phyloP scores from a whole-genome alignment of 2,113 vertebrate species.

The Chamaetylas fuelleborni region DNA sequence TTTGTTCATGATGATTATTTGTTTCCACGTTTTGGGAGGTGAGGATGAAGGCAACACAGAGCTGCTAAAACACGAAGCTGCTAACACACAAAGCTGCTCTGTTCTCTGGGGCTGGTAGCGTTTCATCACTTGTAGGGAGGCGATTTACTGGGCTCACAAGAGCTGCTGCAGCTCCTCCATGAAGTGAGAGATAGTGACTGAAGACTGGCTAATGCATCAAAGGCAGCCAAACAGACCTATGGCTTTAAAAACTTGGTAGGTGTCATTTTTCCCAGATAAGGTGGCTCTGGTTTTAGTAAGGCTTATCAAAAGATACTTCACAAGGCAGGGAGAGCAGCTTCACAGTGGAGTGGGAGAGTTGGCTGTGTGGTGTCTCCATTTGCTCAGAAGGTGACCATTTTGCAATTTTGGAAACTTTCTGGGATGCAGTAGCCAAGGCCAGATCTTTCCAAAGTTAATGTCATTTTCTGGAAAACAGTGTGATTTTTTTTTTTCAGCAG shows the following conservation, averaged over 20 bases:
- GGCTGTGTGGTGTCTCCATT: background rate
- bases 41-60: background rate
- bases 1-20: background rate
- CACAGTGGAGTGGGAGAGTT: background rate
- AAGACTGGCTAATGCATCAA: slow-evolving; percentile 6
- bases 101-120: background rate
- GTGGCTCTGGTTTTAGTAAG: slow-evolving; percentile 27
- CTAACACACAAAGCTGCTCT: background rate
- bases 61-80: background rate
- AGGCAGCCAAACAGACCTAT: background rate
- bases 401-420: slow-evolving; percentile 57
- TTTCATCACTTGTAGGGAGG: background rate
- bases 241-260: slow-evolving; percentile 24
- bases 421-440: background rate
- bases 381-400: slow-evolving; percentile 22
- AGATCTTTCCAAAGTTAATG: background rate
- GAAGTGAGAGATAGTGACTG: background rate
- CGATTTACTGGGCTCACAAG: background rate
- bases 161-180: background rate
- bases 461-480: background rate
- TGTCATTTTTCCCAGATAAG: slow-evolving; percentile 58
- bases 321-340: background rate
- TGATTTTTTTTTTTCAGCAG: background rate
- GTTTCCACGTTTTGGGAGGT: background rate
- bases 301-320: slow-evolving; percentile 27